phyloP scores from a whole-genome alignment of 2,888 invertebrate genomes.

The Catotricha subobsoleta region DNA sequence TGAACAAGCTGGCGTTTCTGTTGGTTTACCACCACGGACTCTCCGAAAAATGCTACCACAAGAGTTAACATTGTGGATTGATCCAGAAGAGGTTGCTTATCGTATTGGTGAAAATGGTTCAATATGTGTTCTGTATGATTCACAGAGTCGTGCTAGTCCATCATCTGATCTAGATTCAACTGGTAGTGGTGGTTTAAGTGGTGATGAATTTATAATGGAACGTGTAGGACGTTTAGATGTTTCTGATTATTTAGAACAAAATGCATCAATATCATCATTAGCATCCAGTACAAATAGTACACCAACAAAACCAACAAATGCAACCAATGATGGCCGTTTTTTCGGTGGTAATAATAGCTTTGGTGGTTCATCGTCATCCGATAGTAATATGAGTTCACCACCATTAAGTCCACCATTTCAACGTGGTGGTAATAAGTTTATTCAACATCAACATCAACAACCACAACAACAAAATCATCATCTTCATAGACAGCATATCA shows the following conservation, averaged over 20 bases:
- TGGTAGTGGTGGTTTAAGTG: conserved; percentile 6
- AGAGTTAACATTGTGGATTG: conserved; percentile 61
- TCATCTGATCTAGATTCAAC: conserved; percentile 10
- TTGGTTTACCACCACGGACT: conserved; percentile 40
- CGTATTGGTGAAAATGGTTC: conserved; percentile 46
- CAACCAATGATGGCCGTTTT: no score
- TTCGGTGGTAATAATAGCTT: not conserved
- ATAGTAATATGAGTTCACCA: conserved; percentile 1
- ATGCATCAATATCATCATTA: conserved; percentile 3
- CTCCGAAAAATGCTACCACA: conserved; percentile 38
- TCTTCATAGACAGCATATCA: conserved; percentile 3
- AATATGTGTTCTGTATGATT: conserved; percentile 37
- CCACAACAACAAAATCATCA: conserved; percentile 4
- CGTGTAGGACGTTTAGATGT: conserved; percentile 8
- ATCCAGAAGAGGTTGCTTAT: conserved; percentile 52
- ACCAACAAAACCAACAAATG: conserved; percentile 4
- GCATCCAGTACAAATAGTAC: not conserved
- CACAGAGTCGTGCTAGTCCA: conserved; percentile 10
- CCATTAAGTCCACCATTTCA: conserved; percentile 8
- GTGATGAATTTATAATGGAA: conserved; percentile 8
- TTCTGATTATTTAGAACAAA: conserved; percentile 2
- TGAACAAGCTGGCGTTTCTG: conserved; percentile 41
- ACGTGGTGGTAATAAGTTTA: conserved; percentile 1
- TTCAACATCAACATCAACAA: conserved; percentile 2
- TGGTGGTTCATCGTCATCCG: conserved; percentile 1